Evolutionary conservation across 2,113 vertebrate genomes (phyloP).

Genomic region (Anoplopoma fimbria): DNA sequence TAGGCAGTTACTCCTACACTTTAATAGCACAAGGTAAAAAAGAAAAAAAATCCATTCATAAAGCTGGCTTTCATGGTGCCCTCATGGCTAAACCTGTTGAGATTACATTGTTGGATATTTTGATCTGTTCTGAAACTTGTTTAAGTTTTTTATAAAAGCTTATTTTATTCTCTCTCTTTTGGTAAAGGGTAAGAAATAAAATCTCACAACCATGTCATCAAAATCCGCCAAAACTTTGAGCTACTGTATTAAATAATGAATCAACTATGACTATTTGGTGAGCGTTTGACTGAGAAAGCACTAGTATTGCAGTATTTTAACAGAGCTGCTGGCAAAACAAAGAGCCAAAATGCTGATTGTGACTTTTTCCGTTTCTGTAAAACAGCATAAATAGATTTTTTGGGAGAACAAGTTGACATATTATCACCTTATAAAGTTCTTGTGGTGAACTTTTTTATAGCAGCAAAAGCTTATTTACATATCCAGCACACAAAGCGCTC

Average conservation of each 20-base stretch:
- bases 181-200: background rate
- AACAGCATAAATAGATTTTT: slow-evolving; percentile 18
- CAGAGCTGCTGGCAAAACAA: slow-evolving; percentile 4
- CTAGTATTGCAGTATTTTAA: slow-evolving; percentile 3
- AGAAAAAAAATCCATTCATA: slow-evolving; percentile 56
- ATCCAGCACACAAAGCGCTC: background rate
- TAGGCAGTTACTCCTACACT: slow-evolving; percentile 44
- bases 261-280: background rate
- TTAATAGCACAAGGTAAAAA: slow-evolving; percentile 23
- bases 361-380: slow-evolving; percentile 14
- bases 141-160: background rate
- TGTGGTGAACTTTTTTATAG: slow-evolving; percentile 9
- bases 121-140: background rate
- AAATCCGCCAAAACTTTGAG: background rate
- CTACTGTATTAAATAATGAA: background rate
- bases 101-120: slow-evolving; percentile 6
- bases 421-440: slow-evolving; percentile 43
- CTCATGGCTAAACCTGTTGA: background rate
- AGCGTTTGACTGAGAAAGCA: slow-evolving; percentile 7
- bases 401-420: background rate
- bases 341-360: background rate
- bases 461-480: slow-evolving; percentile 12
- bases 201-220: background rate
- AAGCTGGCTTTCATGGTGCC: slow-evolving; percentile 12
- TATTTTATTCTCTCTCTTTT: background rate